Conservation (phyloP, 2,797 vertebrate genomes). For the Cryptoprocta ferox region DNA sequence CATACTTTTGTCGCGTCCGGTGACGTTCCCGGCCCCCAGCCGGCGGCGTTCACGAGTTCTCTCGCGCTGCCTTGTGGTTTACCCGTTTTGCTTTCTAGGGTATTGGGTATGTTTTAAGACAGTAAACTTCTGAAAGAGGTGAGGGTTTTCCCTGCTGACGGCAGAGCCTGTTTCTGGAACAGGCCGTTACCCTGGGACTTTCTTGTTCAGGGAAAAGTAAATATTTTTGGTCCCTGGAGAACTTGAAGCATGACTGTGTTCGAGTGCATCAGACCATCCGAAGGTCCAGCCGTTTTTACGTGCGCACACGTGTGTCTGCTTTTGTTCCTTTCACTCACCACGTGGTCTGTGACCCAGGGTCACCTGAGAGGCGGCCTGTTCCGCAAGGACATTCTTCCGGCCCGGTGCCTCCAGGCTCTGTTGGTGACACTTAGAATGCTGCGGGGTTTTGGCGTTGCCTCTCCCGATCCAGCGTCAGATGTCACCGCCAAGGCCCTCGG, state of each 20-base stretch:
- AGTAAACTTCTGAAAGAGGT: background rate
- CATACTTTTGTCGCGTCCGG: background rate
- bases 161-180: background rate
- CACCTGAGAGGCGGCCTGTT: background rate
- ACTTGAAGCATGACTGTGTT: background rate
- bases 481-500: background rate
- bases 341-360: background rate
- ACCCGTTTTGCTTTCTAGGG: background rate
- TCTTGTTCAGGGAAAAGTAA: background rate
- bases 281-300: accelerated
- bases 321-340: background rate
- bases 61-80: background rate
- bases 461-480: background rate
- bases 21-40: background rate
- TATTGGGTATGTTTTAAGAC: background rate
- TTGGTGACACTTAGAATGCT: background rate
- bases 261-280: background rate
- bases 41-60: too few species aligned
- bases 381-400: background rate
- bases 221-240: background rate
- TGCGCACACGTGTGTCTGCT: accelerated
- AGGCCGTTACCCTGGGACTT: background rate
- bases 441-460: background rate
- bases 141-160: background rate
- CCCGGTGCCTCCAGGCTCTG: background rate